Conservation (phyloP, 2,113 vertebrate species). For the Pleuronectes platessa region DNA sequence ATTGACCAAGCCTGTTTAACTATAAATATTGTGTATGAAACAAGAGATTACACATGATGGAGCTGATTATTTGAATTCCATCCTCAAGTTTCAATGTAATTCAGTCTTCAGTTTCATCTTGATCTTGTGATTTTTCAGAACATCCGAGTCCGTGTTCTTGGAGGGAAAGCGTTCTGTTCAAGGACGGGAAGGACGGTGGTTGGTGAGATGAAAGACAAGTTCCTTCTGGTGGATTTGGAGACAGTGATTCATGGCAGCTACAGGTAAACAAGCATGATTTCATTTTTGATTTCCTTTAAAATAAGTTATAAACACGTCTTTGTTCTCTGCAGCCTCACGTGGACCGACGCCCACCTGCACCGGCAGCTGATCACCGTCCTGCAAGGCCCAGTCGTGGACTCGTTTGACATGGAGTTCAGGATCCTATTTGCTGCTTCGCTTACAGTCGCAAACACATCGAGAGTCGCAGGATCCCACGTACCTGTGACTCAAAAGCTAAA, state of each 20-base stretch:
- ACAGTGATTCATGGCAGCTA: slow-evolving; percentile 88
- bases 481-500: slow-evolving; percentile 16
- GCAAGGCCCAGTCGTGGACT: slow-evolving; percentile 68
- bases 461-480: neutral
- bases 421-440: slow-evolving; percentile 80
- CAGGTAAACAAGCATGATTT: slow-evolving; percentile 77
- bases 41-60: neutral
- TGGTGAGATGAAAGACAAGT: slow-evolving; percentile 87
- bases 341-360: slow-evolving; percentile 83
- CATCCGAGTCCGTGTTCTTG: slow-evolving; percentile 82
- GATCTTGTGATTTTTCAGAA: slow-evolving; percentile 76
- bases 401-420: slow-evolving; percentile 84
- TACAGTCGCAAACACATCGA: slow-evolving; percentile 62
- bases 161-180: slow-evolving; percentile 86
- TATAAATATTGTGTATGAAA: neutral
- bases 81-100: neutral
- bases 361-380: slow-evolving; percentile 82
- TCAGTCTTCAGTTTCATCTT: neutral
- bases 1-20: too few relatives aligned
- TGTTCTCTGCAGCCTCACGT: slow-evolving; percentile 78
- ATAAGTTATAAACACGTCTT: neutral
- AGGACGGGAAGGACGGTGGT: slow-evolving; percentile 81
- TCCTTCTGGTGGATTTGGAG: slow-evolving; percentile 86
- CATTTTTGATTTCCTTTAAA: neutral
- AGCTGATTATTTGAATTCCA: neutral